Percentiles rank a stretch among this genome's conserved stretches.
phyloP scores from a whole-genome alignment of 2,888 invertebrate species.

The Cerastoderma edule region DNA sequence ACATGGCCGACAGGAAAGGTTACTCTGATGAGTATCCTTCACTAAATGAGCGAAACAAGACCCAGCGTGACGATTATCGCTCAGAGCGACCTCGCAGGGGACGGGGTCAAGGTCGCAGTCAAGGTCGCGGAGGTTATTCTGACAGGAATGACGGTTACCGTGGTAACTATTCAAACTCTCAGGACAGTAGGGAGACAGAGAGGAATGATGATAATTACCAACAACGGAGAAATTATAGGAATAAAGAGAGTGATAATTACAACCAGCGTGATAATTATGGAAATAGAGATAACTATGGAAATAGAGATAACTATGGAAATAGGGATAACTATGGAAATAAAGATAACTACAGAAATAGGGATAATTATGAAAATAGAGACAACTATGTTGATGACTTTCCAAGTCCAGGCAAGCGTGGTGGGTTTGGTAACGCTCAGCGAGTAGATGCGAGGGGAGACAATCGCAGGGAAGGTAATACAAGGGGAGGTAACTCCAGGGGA shows the following conservation, averaged over 20 bases:
- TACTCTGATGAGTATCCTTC: slow-evolving; percentile 7
- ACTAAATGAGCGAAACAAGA: slow-evolving; percentile 6
- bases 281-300: slow-evolving; percentile 31
- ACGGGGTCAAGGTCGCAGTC: slow-evolving; percentile 31
- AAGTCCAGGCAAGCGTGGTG: not conserved
- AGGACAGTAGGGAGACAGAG: slow-evolving; percentile 32
- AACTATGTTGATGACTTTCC: slow-evolving; percentile 20
- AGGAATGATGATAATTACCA: not conserved
- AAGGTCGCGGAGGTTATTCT: slow-evolving; percentile 9
- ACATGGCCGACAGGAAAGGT: not conserved
- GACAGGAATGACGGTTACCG: slow-evolving; percentile 5
- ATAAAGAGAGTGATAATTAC: slow-evolving; percentile 1
- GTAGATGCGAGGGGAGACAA: slow-evolving; percentile 23
- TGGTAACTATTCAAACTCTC: slow-evolving; percentile 43
- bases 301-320: slow-evolving; percentile 27
- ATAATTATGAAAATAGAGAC: slow-evolving; percentile 23
- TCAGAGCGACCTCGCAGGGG: not conserved
- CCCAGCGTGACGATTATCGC: slow-evolving; percentile 31
- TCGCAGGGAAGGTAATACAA: not conserved
- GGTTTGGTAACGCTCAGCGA: slow-evolving; percentile 23
- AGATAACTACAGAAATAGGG: slow-evolving; percentile 31
- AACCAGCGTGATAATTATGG: slow-evolving; percentile 28
- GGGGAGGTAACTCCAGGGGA: not conserved
- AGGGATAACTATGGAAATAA: slow-evolving; percentile 29
- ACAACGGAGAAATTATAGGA: slow-evolving; percentile 1